phyloP scores from a whole-genome alignment of 2,113 vertebrate genomes.

The Trinectes maculatus region DNA sequence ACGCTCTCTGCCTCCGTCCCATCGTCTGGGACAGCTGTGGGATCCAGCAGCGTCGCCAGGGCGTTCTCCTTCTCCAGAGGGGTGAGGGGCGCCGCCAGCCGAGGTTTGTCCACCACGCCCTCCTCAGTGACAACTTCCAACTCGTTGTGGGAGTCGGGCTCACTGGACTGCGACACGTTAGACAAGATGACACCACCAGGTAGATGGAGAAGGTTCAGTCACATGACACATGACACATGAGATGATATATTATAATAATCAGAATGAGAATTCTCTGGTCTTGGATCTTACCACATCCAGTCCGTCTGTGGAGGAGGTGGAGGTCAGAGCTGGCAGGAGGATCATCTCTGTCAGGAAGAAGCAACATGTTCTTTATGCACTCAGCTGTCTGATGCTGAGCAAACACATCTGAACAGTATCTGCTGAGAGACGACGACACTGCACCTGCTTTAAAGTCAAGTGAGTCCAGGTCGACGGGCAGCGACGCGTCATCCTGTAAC shows the following conservation, averaged over 20 bases:
- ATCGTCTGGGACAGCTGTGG: slow-evolving; percentile 35
- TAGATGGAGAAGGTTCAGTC: too few species aligned
- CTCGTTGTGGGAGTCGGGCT: slow-evolving; percentile 69
- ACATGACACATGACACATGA: too few species aligned
- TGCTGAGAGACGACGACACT: too few species aligned
- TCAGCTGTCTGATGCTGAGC: too few species aligned
- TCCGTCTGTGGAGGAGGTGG: slow-evolving; percentile 24
- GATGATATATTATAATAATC: too few species aligned
- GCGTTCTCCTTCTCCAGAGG: slow-evolving; percentile 67
- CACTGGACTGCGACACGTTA: slow-evolving; percentile 60
- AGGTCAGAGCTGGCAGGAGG: slow-evolving; percentile 23
- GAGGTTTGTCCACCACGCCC: slow-evolving; percentile 25
- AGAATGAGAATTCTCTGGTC: too few species aligned
- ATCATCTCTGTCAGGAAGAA: slow-evolving; percentile 18
- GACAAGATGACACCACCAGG: too few species aligned
- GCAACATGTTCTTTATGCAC: not conserved
- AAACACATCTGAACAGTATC: not conserved
- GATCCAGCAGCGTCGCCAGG: slow-evolving; percentile 64
- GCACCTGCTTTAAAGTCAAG: slow-evolving; percentile 82
- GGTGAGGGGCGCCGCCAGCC: slow-evolving; percentile 28
- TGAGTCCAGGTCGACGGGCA: slow-evolving; percentile 84
- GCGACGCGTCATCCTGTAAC: slow-evolving; percentile 83
- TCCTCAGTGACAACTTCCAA: slow-evolving; percentile 52
- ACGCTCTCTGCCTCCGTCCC: not conserved
- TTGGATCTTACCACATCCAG: slow-evolving; percentile 40